phyloP scores from a whole-genome alignment of 1,140 invertebrate species.

The Marisa cornuarietis region DNA sequence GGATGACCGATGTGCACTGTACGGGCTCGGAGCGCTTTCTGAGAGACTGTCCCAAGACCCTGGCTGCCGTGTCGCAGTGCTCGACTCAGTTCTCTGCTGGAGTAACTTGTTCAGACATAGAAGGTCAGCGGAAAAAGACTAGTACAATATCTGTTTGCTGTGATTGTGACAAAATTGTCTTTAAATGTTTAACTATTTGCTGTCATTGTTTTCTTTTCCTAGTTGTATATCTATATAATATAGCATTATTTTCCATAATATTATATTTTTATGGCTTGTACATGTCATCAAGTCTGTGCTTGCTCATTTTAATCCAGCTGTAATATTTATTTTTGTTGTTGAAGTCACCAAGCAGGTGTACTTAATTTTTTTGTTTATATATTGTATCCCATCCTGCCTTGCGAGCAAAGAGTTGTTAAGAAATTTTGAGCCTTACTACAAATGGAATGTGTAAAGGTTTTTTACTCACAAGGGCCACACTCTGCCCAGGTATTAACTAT shows the following conservation, averaged over 20 bases:
- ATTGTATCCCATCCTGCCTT: background rate
- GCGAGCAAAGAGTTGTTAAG: background rate
- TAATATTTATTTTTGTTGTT: background rate
- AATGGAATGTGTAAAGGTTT: background rate
- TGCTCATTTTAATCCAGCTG: background rate
- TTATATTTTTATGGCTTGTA: background rate
- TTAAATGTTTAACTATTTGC: background rate
- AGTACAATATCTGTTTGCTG: background rate
- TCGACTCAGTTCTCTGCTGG: background rate
- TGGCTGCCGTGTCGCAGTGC: background rate
- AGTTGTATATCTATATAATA: background rate
- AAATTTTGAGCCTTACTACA: background rate
- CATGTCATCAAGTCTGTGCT: background rate
- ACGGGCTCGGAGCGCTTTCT: background rate
- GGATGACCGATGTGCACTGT: conserved; percentile 32
- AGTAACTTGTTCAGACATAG: background rate
- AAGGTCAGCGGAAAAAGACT: background rate
- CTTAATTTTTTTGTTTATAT: background rate
- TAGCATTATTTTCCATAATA: background rate
- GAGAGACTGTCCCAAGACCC: background rate
- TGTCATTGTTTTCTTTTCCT: background rate
- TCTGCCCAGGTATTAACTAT: conserved; percentile 4
- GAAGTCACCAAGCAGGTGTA: background rate
- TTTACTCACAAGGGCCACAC: background rate
- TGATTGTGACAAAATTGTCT: background rate